Conservation (phyloP, 2,113 vertebrate genomes). For the Arvicanthis niloticus region DNA sequence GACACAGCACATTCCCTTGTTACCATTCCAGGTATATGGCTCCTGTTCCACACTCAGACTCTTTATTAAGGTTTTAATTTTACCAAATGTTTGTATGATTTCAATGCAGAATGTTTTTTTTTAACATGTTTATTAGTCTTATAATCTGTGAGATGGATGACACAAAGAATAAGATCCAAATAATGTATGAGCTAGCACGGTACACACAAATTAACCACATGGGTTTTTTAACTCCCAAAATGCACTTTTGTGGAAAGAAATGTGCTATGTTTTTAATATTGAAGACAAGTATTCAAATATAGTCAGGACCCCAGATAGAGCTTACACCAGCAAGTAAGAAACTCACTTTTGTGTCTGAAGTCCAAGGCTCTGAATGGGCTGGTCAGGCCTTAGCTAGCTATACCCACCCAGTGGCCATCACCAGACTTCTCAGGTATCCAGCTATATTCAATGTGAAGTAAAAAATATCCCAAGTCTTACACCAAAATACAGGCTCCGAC, state of each 20-base stretch:
- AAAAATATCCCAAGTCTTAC: conserved; percentile 60
- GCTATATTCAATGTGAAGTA: conserved; percentile 65
- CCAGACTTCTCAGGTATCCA: conserved; percentile 37
- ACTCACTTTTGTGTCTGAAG: neutral
- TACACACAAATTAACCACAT: conserved; percentile 1
- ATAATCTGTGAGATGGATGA: conserved; percentile 48
- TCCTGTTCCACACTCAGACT: neutral
- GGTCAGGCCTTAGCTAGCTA: neutral
- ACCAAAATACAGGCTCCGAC: conserved; percentile 64
- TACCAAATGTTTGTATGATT: conserved; percentile 66
- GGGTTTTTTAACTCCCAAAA: neutral
- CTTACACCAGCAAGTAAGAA: neutral
- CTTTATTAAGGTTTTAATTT: conserved; percentile 54
- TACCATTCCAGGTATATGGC: neutral
- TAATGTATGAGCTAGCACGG: neutral
- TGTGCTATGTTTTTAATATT: neutral
- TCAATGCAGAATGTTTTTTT: conserved; percentile 56
- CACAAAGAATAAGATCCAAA: neutral
- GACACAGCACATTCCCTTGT: conserved; percentile 38
- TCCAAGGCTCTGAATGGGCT: neutral
- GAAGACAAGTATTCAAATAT: conserved; percentile 4
- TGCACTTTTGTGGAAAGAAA: neutral
- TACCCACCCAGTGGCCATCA: neutral
- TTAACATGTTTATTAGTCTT: conserved; percentile 59
- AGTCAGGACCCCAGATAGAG: neutral